Evolutionary conservation across 2,113 vertebrate species (phyloP), one percentile per base, ranked within the genome.

Genomic region (Phylloscopus trochiloides): DNA sequence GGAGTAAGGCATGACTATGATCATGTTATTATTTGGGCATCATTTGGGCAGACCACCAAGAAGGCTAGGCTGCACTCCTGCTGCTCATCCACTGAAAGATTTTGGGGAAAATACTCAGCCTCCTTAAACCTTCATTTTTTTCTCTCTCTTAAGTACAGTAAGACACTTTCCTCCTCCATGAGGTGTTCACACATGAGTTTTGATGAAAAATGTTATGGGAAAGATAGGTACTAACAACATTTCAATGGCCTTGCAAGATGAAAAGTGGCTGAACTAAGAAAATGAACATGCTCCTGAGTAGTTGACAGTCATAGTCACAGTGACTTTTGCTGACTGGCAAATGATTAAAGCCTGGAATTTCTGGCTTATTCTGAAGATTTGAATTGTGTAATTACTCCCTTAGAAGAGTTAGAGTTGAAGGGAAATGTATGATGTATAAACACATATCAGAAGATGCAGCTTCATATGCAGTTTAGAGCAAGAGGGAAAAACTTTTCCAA

Each of bases 261-360:
- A 79, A 91, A 92, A 81, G 57, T 75, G 57, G 24, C 66, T 81
- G 61, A 87, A 63, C 55, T 55, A 72, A 65, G 61, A 87, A 92
- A 92, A 86, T 68, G 18, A 92, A 47, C 1, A 5, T 54, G 6
- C 13, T 80, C 16, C 50, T 77, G 87, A 77, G 34, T 63, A 84
- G 47, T 22, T 95, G 31, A 79, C 12, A 86, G 48, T 66, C 34
- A 51, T 38, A 67, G 70, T 77, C 61, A 67, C 26, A 43, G 77
- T 40, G 82, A 66, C 14, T 90, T 95, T 95, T 93, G 71, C 88
- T 94, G 81, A 82, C 65, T 90, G 66, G 87, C 55, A 97, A 68
- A 85, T 65, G 21, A 48, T 52, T 94, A 65, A 78, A 65, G n/a
- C 52, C n/a, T 85, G n/a, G 42, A 79, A 77, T 68, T 94, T 92